Conservation (phyloP, 2,797 vertebrate species). For the Phyllotis vaccarum region DNA sequence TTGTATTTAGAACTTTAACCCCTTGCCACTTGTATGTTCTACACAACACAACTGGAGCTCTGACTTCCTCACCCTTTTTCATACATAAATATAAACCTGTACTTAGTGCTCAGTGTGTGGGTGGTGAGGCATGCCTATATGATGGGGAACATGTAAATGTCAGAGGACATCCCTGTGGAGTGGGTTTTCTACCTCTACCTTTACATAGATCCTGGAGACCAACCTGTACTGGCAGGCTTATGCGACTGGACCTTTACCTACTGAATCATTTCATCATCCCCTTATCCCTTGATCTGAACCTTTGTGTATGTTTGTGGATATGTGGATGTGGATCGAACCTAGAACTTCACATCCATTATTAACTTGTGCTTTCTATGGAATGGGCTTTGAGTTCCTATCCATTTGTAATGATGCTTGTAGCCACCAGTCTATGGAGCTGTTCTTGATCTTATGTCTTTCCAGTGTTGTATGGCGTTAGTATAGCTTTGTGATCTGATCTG, state of each 20-base stretch:
- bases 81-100: not conserved
- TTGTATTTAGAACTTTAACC: conserved; percentile 1
- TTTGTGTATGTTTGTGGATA: not conserved
- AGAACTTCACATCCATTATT: not conserved
- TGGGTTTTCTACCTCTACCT: not conserved
- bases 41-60: not conserved
- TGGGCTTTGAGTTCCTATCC: not conserved
- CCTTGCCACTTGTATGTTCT: not conserved
- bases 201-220: not conserved
- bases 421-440: not conserved
- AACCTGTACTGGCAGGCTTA: not conserved
- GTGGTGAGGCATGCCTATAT: not conserved
- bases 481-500: not conserved
- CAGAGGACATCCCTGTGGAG: not conserved
- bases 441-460: not conserved
- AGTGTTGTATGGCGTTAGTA: not conserved
- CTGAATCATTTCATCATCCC: not conserved
- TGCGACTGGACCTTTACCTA: too few species aligned
- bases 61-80: not conserved
- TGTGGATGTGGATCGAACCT: not conserved
- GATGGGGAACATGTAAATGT: not conserved
- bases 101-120: not conserved
- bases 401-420: not conserved
- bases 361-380: not conserved
- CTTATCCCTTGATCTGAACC: not conserved